Base-by-base conservation (phyloP, 2,797 vertebrate species). In the Psittacula echo region DNA sequence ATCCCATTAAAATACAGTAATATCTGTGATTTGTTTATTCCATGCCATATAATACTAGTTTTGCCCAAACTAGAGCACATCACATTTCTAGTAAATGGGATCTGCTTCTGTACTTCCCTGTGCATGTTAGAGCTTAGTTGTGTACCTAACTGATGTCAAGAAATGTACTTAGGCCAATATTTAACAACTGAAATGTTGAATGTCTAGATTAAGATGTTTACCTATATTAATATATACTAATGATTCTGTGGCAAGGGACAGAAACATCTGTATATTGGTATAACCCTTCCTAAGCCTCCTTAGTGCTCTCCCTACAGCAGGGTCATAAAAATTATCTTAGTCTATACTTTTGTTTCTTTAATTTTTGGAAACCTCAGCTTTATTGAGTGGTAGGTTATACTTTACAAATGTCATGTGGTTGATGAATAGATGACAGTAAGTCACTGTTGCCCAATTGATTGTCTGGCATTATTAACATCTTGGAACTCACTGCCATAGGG, bases 21-120 rank as follows among this genome's bases (percentile, higher is more conserved):
- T 44, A 2, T 51, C 44, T 51, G 22, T 32, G 48, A 8, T 47
- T 3, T 8, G 14, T 48, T 85, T 68, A 17, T 73, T 73, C 23
- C 5, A 1, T 50, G 27, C 4, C 9, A 10, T 37, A 23, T 19
- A 32, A 53, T 26, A 6, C 1, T 17, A 1, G 5, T 7, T 70
- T 53, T 44, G 17, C 22, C 27, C 16, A 2, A 30, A 82, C 27
- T 3, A 4, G 50, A 32, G 26, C 22, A 15, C 10, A 3, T 10
- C 18, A 21, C 13, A 26, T 41, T 61, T 47, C 12, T 70, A 17
- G 16, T 8, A 26, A 47, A 11, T 4, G 20, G 4, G 27, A 58
- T 7, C 9, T 60, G 26, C 20, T 32, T 62, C 34, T 42, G 22
- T 19, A 10, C 2, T 27, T 37, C 1, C 12, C 60, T 51, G 3